Evolutionary conservation across 30 jellyfish, hydroid and myxozoan genomes (phyloP).

Genomic region (Chironex yamaguchii): DNA sequence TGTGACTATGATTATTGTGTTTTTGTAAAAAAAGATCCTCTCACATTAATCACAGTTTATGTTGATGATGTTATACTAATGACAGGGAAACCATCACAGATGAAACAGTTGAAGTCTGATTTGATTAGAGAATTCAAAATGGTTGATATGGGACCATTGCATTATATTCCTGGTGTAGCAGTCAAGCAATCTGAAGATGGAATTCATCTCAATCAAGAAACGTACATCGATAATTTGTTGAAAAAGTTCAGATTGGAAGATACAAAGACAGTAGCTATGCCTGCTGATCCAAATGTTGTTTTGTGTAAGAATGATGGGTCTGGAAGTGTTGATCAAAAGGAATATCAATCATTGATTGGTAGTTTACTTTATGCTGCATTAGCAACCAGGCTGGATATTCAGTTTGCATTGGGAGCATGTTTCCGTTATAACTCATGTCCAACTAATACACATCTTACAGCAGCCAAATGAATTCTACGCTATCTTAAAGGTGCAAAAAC

Average conservation of each 20-base stretch:
- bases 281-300: constrained; percentile 9
- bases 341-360: constrained; percentile 30
- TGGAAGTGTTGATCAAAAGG: constrained; percentile 1
- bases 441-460: background rate
- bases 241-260: constrained; percentile 10
- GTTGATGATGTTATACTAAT: constrained; percentile 12
- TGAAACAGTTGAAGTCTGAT: too few species aligned
- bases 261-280: constrained; percentile 15
- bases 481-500: constrained; percentile 22
- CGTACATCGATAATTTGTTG: constrained; percentile 3
- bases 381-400: constrained; percentile 37
- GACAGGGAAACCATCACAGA: too few species aligned
- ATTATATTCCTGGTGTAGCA: constrained; percentile 29
- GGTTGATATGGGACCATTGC: constrained; percentile 38
- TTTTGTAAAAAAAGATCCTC: background rate
- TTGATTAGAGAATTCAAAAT: too few species aligned
- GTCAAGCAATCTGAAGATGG: background rate
- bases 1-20: background rate
- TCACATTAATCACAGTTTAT: constrained; percentile 4
- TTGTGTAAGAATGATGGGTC: constrained; percentile 7
- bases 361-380: constrained; percentile 9
- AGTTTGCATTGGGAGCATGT: constrained; percentile 15
- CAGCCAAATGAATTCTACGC: constrained; percentile 42
- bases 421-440: constrained; percentile 12
- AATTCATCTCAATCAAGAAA: constrained; percentile 3